Evolutionary conservation across 2,888 invertebrate species (phyloP).

Genomic region (Osedax fenrisi): DNA sequence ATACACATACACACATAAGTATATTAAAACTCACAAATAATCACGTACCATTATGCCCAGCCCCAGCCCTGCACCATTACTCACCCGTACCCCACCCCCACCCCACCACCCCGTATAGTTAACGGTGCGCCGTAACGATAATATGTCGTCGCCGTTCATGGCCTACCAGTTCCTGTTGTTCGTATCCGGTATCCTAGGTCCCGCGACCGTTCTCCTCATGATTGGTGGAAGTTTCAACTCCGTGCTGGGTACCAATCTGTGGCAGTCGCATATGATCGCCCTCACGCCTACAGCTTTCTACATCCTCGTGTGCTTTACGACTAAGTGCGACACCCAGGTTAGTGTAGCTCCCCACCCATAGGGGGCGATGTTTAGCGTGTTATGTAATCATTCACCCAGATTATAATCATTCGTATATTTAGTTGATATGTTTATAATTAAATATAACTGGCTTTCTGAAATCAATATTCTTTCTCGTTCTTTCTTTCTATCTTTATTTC

Average conservation of each 20-base stretch:
- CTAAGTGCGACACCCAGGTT: constrained; percentile 63
- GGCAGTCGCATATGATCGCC: constrained; percentile 60
- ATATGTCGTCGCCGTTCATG: constrained; percentile 38
- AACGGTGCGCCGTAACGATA: constrained; percentile 41
- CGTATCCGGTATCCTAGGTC: constrained; percentile 38
- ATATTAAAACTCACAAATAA: too few relatives aligned
- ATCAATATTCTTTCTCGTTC: background rate
- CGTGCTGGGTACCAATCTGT: constrained; percentile 68
- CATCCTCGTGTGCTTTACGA: constrained; percentile 38
- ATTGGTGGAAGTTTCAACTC: constrained; percentile 53
- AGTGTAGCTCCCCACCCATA: too few relatives aligned
- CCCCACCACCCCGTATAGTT: too few relatives aligned
- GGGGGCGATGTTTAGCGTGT: too few relatives aligned
- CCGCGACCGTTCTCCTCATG: constrained; percentile 40
- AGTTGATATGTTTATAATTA: too few relatives aligned
- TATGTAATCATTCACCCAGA: too few relatives aligned
- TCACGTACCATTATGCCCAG: too few relatives aligned
- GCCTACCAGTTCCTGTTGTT: constrained; percentile 38
- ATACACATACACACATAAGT: too few relatives aligned
- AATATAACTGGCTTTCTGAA: too few relatives aligned
- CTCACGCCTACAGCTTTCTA: constrained; percentile 36
- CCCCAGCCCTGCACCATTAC: background rate
- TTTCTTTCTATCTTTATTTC: background rate
- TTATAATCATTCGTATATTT: too few relatives aligned
- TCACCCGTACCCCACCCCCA: constrained; percentile 14